Evolutionary conservation across 2,113 vertebrate species (phyloP).

Genomic region (Pungitius pungitius): DNA sequence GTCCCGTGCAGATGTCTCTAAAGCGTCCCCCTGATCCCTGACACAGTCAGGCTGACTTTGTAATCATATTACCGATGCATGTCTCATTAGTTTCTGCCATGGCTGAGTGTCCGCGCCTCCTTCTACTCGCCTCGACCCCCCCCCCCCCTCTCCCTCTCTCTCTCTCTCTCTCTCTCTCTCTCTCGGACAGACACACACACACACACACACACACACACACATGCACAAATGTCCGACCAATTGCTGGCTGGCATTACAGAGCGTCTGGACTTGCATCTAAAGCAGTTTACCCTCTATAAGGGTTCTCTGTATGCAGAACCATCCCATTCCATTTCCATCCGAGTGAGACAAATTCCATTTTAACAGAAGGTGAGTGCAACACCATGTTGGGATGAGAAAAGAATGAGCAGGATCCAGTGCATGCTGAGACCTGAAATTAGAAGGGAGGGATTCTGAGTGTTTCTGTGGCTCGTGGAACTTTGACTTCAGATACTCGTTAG

Average conservation of each 20-base stretch:
- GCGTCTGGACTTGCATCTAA: conserved; percentile 75
- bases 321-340: conserved; percentile 73
- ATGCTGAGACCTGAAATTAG: conserved; percentile 32
- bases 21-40: conserved; percentile 39
- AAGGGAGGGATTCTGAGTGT: conserved; percentile 1
- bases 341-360: conserved; percentile 74
- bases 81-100: conserved; percentile 78
- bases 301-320: conserved; percentile 74
- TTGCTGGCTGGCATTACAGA: conserved; percentile 74
- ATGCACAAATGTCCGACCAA: conserved; percentile 53
- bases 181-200: conserved; percentile 10
- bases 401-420: conserved; percentile 21
- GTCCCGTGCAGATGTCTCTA: conserved; percentile 48
- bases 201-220: conserved; percentile 21
- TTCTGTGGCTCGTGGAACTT: conserved; percentile 4
- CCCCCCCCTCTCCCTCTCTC: not conserved
- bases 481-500: conserved; percentile 23
- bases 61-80: conserved; percentile 77
- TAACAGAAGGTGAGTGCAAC: conserved; percentile 59
- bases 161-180: not conserved
- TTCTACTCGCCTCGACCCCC: conserved; percentile 36
- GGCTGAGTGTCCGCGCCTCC: conserved; percentile 69
- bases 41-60: conserved; percentile 64
- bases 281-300: conserved; percentile 77
- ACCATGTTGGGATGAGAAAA: conserved; percentile 57